Percentiles rank a stretch among this genome's conserved stretches.
These are phyloP conservation scores for Nemurella pictetii DNA, from an alignment of 2,888 invertebrate genomes.

Conservation along the genomic window DNA sequence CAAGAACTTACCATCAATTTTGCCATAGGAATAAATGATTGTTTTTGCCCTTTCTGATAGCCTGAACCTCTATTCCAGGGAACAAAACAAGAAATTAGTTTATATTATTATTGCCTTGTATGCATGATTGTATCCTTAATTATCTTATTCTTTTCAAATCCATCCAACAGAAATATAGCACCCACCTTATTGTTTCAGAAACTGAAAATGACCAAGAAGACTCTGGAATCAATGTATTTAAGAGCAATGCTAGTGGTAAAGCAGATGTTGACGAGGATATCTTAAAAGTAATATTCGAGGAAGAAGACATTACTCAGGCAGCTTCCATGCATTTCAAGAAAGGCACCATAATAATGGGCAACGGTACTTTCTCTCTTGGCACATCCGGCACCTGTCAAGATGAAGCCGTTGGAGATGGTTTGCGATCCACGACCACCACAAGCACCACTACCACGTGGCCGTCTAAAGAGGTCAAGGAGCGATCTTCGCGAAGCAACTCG, in stretches of 20 bases:
- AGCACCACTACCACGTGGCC: background rate
- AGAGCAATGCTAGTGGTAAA: background rate
- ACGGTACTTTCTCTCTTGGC: constrained; percentile 1
- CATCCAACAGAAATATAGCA: too few species aligned
- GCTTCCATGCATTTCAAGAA: constrained; percentile 1
- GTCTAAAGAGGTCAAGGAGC: background rate
- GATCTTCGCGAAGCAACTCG: background rate
- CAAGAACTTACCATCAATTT: too few species aligned
- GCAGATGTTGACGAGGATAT: constrained; percentile 1
- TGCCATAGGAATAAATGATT: too few species aligned
- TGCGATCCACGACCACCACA: background rate
- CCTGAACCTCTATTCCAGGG: too few species aligned
- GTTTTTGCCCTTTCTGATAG: too few species aligned
- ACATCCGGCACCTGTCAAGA: background rate
- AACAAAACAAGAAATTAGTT: too few species aligned
- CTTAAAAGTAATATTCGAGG: constrained; percentile 14
- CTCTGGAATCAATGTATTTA: background rate
- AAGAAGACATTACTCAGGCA: constrained; percentile 4
- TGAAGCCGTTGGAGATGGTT: background rate
- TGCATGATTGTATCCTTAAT: too few species aligned
- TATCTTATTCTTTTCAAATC: too few species aligned
- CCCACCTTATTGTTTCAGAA: background rate
- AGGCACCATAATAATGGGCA: constrained; percentile 2
- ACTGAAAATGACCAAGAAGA: background rate
- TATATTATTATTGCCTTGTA: too few species aligned